Percentiles rank a stretch among this genome's conserved stretches.
These are phyloP conservation scores for Columbina picui DNA, from an alignment of 2,113 vertebrate genomes.

Conservation along the genomic window DNA sequence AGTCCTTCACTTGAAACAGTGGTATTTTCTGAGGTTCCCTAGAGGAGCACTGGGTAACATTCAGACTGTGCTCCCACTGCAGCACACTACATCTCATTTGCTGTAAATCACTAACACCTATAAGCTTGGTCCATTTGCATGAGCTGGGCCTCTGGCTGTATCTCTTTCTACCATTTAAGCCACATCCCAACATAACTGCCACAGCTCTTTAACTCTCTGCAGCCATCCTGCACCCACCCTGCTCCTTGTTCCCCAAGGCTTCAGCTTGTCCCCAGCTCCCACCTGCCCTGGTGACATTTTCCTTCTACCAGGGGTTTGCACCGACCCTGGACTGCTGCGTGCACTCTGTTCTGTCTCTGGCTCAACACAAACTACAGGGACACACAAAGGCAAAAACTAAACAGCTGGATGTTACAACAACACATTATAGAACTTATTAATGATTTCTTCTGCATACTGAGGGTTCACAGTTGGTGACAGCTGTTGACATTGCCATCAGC, in stretches of 20 bases:
- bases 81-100: background rate
- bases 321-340: no score
- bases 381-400: background rate
- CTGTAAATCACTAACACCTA: background rate
- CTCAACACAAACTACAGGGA: background rate
- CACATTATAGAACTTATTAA: background rate
- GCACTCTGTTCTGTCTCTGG: background rate
- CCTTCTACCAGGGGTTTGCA: background rate
- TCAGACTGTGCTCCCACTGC: background rate
- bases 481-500: background rate
- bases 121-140: background rate
- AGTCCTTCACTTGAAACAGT: background rate
- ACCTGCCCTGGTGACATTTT: background rate
- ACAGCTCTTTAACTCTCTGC: background rate
- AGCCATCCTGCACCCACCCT: background rate
- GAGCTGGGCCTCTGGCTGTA: background rate
- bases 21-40: background rate
- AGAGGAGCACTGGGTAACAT: rapidly evolving
- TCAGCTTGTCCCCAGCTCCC: background rate
- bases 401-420: background rate
- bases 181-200: background rate
- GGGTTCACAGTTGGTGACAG: background rate
- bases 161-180: background rate
- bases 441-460: background rate
- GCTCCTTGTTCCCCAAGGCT: background rate